Conservation (phyloP, 2,888 invertebrate genomes). For the Caenorhabditis sp. region DNA sequence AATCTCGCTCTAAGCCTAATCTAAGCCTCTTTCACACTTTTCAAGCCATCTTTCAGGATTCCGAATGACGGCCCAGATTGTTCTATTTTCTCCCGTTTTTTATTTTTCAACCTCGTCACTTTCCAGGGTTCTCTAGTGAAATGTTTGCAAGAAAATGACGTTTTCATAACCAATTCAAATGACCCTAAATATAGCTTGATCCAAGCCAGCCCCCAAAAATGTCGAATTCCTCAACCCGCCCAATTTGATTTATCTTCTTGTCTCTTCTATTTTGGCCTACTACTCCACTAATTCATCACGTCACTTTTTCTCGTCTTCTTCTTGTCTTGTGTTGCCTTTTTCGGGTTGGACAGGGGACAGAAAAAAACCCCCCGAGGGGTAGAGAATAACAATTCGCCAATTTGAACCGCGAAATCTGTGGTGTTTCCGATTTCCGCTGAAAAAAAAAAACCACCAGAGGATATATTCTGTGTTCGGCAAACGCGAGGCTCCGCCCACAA, state of each 20-base stretch:
- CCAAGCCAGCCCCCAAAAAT: not conserved
- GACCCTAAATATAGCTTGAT: not conserved
- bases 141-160: not conserved
- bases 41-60: too few species aligned
- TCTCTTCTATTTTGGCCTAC: not conserved
- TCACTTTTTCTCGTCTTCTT: slow-evolving; percentile 16
- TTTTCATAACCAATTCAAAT: not conserved
- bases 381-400: slow-evolving; percentile 34
- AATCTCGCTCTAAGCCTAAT: too few species aligned
- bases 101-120: not conserved
- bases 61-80: not conserved
- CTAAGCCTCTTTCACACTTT: too few species aligned
- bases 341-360: not conserved
- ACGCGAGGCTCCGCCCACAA: not conserved
- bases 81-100: not conserved
- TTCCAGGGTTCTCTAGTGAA: not conserved
- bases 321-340: slow-evolving; percentile 20
- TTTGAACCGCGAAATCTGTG: slow-evolving; percentile 11
- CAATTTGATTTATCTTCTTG: slow-evolving; percentile 25
- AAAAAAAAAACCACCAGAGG: not conserved
- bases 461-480: slow-evolving; percentile 5
- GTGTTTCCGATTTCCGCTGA: slow-evolving; percentile 7
- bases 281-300: slow-evolving; percentile 15
- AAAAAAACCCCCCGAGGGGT: not conserved
- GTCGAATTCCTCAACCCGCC: too few species aligned